Base-by-base conservation (phyloP, 2,888 invertebrate genomes). In the Noctua comes region DNA sequence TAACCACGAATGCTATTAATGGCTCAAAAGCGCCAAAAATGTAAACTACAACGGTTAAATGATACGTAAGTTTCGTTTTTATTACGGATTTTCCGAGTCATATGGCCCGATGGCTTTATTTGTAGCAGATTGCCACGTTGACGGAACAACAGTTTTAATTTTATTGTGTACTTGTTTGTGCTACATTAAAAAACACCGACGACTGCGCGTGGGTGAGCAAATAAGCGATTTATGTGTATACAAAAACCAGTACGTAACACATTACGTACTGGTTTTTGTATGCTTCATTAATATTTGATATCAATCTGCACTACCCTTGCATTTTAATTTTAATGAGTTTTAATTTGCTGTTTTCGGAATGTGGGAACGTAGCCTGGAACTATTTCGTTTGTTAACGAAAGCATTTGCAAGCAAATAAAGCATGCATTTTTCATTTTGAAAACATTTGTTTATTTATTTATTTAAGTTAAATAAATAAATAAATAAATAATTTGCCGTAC, bases 11-110 rank as follows among this genome's bases (percentile, higher is more conserved):
- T 68, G 73, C 46, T 78, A 65, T 84, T 76, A 85, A 85, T 86
- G 86, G 78, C 54, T 72, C 40, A 83, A 83, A 77, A 84, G 65
- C 54, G 66, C 73, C 80, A 76, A 86, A 85, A 84, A 86, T 86
- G 31, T 76, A 46, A 80, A 76, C 80, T 84, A 59, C 78, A 74
- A 76, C 66, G 62, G 80, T 77, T 85, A 76, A 85, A 86, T 80
- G 76, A 84, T 65, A 73, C 86, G 86, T 73, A 85, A 85, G 80
- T 80, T 79, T 59, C 62, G 48, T 79, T 79, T 40, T 79, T 86
- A 84, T 80, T 86, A 68, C 77, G 73, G 59, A 78, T 86, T 80
- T 85, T 73, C 83, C 78, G 78, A 83, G 70, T 84, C 73, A 78
- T 78, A 59, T 68, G 64, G 40, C 11, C 51, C 69, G 13, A 76